Evolutionary conservation across 2,797 vertebrate species (phyloP).

Genomic region (Anguilla megastoma): DNA sequence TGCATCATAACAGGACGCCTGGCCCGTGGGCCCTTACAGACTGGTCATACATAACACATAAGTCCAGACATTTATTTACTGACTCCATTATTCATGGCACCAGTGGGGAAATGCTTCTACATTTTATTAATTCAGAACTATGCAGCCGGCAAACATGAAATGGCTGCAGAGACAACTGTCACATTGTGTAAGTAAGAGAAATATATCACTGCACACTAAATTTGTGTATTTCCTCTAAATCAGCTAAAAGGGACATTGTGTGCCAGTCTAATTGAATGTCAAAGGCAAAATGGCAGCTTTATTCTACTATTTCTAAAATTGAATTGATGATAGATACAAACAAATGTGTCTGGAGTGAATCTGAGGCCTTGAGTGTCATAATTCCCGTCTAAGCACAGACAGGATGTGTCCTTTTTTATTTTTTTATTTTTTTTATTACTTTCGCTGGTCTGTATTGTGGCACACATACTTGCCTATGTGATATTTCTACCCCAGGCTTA

Average conservation of each 20-base stretch:
- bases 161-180: slow-evolving; percentile 71
- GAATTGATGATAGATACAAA: slow-evolving; percentile 27
- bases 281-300: slow-evolving; percentile 8
- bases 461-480: slow-evolving; percentile 50
- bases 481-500: slow-evolving; percentile 62
- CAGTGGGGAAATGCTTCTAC: slow-evolving; percentile 56
- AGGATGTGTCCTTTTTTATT: background rate
- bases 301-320: background rate
- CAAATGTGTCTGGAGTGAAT: slow-evolving; percentile 22
- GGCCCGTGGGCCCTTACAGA: slow-evolving; percentile 62
- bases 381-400: slow-evolving; percentile 28
- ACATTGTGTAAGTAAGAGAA: slow-evolving; percentile 75
- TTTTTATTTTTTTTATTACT: background rate
- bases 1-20: slow-evolving; percentile 59
- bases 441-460: slow-evolving; percentile 52
- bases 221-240: background rate
- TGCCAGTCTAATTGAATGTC: background rate
- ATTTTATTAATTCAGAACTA: slow-evolving; percentile 68
- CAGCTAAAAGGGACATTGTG: background rate
- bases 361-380: slow-evolving; percentile 28
- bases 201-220: slow-evolving; percentile 62
- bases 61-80: slow-evolving; percentile 64
- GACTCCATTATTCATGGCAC: slow-evolving; percentile 63
- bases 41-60: slow-evolving; percentile 74
- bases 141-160: slow-evolving; percentile 65